Evolutionary conservation across 2,113 vertebrate species (phyloP).

Genomic region (Halichoeres trimaculatus): DNA sequence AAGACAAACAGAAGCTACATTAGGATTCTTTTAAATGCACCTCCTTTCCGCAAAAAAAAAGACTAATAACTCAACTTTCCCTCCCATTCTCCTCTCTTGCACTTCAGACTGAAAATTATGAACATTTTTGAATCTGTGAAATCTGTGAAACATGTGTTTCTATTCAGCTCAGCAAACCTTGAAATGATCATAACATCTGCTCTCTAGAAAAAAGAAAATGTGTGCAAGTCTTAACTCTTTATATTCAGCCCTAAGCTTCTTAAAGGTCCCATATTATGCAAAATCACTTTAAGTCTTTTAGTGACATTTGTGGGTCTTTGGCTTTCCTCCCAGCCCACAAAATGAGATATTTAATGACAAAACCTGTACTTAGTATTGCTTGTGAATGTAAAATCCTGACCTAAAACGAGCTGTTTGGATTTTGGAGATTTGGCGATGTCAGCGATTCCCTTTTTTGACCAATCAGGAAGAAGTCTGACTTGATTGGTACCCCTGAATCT

Average conservation of each 20-base stretch:
- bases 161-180: background rate
- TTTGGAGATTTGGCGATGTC: too few relatives aligned
- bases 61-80: background rate
- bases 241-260: background rate
- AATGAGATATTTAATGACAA: too few relatives aligned
- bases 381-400: too few relatives aligned
- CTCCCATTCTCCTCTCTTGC: background rate
- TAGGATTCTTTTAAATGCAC: background rate
- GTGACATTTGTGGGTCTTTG: too few relatives aligned
- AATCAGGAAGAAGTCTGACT: too few relatives aligned
- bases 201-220: background rate
- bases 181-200: background rate
- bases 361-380: too few relatives aligned
- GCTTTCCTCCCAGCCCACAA: too few relatives aligned
- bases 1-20: slow-evolving; percentile 6
- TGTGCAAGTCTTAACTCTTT: slow-evolving; percentile 2
- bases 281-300: too few relatives aligned
- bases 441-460: too few relatives aligned
- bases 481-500: too few relatives aligned
- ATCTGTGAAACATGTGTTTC: background rate
- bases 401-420: too few relatives aligned
- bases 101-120: background rate
- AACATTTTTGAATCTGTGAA: background rate
- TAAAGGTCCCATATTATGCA: too few relatives aligned
- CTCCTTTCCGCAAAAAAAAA: slow-evolving; percentile 7